Evolutionary conservation across 1,140 invertebrate genomes (phyloP), one percentile per base, ranked within the genome.

Genomic region (Holcopasites calliopsidis): DNA sequence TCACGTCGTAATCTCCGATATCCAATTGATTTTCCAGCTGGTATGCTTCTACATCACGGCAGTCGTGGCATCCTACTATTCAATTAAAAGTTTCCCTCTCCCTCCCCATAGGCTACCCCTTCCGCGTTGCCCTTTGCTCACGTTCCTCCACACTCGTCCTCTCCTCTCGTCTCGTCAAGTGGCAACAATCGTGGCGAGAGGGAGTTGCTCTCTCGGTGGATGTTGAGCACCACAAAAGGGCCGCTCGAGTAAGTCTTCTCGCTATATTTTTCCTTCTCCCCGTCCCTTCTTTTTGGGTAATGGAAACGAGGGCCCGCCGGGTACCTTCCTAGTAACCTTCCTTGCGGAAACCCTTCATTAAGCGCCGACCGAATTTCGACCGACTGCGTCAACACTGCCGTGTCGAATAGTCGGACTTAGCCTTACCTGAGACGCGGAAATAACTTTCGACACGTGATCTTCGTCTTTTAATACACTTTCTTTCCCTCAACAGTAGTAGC

Each of bases 11-110:
- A 89, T 89, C 86, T 87, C 83, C 87, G 80, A 88, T 89, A 88
- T 89, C 86, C 86, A 88, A 89, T 88, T 88, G 87, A 88, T 89
- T 89, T 89, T 89, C 86, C 85, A 89, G 87, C 85, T 89, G 85
- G 83, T 87, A 86, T 87, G 85, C 86, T 85, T 79, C 79, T 82
- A 86, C 87, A 80, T 88, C 80, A 80, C 69, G 79, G 80, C 62
- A 83, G 85, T 86, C 86, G 84, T 88, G 84, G 86, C 86, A 87
- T 85, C 80, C 85, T 85, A 80, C 85, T 87, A 82, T 87, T 88
- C 87, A 88, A 88, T 89, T 88, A 89, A 88, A 88, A 88, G 82
- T 88, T 89, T 88, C 83, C 84, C 70, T 82, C 79, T 64, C 73
- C 33, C 77, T 16, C 68, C 65, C 68, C 52, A 40, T 57, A 11